Evolutionary conservation across 2,797 vertebrate species (phyloP).

Genomic region (Bryconaethiops microstoma): DNA sequence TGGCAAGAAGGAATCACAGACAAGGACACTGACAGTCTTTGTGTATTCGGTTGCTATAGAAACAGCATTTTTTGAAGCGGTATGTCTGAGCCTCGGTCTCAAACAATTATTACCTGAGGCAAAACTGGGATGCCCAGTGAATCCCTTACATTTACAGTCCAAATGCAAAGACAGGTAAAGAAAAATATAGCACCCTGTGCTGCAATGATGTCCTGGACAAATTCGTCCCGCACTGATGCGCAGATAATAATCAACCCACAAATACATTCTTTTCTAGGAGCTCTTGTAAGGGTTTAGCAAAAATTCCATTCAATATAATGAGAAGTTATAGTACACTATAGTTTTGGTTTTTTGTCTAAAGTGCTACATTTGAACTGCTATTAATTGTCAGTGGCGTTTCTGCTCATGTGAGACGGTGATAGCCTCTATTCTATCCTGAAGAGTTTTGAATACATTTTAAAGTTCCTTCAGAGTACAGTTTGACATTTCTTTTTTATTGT

Average conservation of each 20-base stretch:
- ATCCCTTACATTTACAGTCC: background rate
- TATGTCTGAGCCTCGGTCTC: constrained; percentile 49
- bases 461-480: too few species aligned
- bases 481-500: too few species aligned
- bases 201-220: background rate
- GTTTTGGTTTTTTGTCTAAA: background rate
- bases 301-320: background rate
- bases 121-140: constrained; percentile 30
- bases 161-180: background rate
- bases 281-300: background rate
- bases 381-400: background rate
- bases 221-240: background rate
- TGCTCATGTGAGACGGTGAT: too few species aligned
- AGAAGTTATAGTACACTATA: background rate
- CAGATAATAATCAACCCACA: background rate
- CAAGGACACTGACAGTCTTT: constrained; percentile 40
- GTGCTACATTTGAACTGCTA: background rate
- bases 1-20: constrained; percentile 36
- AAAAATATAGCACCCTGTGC: background rate
- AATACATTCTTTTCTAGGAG: background rate
- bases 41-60: constrained; percentile 62
- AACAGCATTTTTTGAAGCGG: constrained; percentile 58
- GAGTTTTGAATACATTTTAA: too few species aligned
- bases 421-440: too few species aligned
- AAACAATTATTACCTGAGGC: constrained; percentile 51